A percentile compares a stretch with the other conserved stretches of the same genome.
Evolutionary conservation across 2,113 vertebrate genomes (phyloP).

Genomic region (Scomber japonicus): DNA sequence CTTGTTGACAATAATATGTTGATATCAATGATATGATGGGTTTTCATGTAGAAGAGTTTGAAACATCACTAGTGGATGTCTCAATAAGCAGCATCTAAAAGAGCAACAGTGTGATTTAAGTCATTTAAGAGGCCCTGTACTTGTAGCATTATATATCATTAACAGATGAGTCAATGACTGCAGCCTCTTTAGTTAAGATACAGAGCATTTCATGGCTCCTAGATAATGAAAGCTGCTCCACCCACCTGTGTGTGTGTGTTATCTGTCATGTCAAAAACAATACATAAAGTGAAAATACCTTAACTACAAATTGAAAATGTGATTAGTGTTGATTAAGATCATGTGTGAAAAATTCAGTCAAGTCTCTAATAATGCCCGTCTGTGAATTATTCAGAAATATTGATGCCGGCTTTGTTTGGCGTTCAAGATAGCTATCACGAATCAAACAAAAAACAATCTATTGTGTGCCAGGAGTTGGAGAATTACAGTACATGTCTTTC

Average conservation of each 20-base stretch:
- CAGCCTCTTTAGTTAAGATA: constrained; percentile 14
- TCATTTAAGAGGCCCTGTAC: too few species aligned
- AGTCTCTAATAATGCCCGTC: constrained; percentile 18
- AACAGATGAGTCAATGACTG: neutral
- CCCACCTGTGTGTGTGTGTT: neutral
- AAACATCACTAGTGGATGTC: too few species aligned
- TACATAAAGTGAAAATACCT: neutral
- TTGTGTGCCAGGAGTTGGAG: neutral
- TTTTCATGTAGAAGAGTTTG: too few species aligned
- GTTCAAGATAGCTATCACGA: constrained; percentile 44
- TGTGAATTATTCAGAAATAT: constrained; percentile 44
- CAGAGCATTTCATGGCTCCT: constrained; percentile 10
- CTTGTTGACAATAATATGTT: too few species aligned
- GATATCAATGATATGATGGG: too few species aligned
- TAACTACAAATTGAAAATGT: constrained; percentile 26
- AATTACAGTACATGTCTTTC: constrained; percentile 20
- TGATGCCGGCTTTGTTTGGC: constrained; percentile 33
- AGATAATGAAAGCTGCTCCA: constrained; percentile 16
- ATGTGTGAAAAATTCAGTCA: constrained; percentile 29
- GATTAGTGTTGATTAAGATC: constrained; percentile 41
- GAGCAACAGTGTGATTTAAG: too few species aligned
- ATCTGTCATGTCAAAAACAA: neutral
- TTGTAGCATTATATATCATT: too few species aligned
- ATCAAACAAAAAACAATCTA: constrained; percentile 39
- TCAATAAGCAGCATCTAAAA: too few species aligned